Base-by-base conservation (phyloP, 2,797 vertebrate genomes). In the Tolypeutes matacus region DNA sequence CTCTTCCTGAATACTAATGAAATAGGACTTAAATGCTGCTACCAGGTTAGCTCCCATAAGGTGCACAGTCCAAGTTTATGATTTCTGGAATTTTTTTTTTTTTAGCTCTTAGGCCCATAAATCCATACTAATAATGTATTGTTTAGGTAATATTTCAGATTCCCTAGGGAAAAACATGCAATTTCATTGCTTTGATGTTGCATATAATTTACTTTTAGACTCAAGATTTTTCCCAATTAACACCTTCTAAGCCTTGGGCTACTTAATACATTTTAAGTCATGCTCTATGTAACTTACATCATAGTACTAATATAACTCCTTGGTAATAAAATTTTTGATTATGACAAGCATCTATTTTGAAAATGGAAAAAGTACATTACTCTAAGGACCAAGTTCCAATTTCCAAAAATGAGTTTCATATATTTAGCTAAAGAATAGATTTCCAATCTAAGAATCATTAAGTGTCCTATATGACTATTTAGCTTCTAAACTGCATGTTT, bases 321-420 rank as follows among this genome's bases (percentile, higher is more conserved):
- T 88, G n/a, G 67, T 77, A 87, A 89, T 14, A 34, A 72, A 73
- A 82, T 58, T 89, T 51, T 73, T 78, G 67, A 25, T 67, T 91
- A 89, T 36, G 72, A 86, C 58, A 94, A 89, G 86, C 31, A 83
- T 94, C 83, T 91, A 91, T 92, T 93, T 58, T 93, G 85, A 83
- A 95, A 93, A 92, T 91, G 80, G 64, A 89, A 95, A 77, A 92
- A 88, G 34, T 65, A 46, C 84, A 89, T 84, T 70, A 92, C 46
- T 93, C 80, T 95, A 84, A 93, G 84, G 65, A 86, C 51, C 17
- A 93, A 91, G 80, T 88, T 95, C 83, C 21, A 91, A 36, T 94
- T 93, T 42, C 60, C 29, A 91, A 95, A 93, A 91, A 78, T 93
- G 75, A 95, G 49, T 92, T 93, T 93, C 62, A 86, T 31, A 81